phyloP scores from a whole-genome alignment of 2,113 vertebrate genomes.

The Xerus inauris region DNA sequence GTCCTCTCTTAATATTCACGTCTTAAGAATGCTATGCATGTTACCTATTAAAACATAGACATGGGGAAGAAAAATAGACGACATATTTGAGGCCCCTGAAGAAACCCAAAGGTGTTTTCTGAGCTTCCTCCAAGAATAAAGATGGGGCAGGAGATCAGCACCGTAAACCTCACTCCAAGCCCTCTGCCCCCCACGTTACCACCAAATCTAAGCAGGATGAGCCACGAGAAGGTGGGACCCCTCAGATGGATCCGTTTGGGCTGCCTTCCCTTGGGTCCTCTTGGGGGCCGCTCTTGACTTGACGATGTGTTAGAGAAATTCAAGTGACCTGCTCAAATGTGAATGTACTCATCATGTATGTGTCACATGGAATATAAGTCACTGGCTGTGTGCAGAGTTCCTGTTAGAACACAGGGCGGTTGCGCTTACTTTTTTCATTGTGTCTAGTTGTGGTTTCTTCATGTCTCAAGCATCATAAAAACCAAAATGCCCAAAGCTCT shows the following conservation, averaged over 20 bases:
- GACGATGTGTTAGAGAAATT: neutral
- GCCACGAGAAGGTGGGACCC: neutral
- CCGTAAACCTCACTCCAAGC: neutral
- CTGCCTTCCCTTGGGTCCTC: conserved; percentile 23
- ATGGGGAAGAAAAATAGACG: neutral
- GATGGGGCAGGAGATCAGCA: neutral
- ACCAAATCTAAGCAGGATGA: neutral
- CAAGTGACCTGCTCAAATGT: neutral
- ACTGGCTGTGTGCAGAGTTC: neutral
- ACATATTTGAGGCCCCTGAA: neutral
- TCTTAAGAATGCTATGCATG: neutral
- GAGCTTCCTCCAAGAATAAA: neutral
- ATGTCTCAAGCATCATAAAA: neutral
- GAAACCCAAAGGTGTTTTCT: neutral
- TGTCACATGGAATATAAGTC: neutral
- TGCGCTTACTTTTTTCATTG: neutral
- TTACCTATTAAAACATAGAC: neutral
- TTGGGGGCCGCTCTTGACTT: neutral
- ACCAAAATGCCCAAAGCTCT: neutral
- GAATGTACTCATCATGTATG: neutral
- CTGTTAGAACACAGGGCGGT: neutral
- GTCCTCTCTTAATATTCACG: neutral
- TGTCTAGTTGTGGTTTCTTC: conserved; percentile 37
- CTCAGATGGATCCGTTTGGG: neutral
- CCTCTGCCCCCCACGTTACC: neutral